A percentile compares a stretch with the other conserved stretches of the same genome.
Conservation (phyloP, 2,888 invertebrate species). For the Laspeyria flexula region DNA sequence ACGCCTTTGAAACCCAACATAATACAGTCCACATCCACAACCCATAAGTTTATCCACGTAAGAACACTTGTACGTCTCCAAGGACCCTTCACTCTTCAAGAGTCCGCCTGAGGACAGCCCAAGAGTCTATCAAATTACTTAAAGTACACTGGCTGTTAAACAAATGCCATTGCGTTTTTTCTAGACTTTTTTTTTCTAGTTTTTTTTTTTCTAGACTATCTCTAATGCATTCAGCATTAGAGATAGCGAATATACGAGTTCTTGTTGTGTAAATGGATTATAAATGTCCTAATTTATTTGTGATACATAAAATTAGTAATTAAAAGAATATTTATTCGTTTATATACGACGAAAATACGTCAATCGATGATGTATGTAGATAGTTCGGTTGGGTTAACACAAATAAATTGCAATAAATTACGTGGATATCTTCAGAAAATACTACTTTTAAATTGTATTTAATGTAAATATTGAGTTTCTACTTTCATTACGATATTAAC, state of each 20-base stretch:
- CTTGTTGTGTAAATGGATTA: too few relatives aligned
- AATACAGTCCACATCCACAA: neutral
- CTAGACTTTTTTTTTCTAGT: neutral
- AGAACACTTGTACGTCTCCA: slow-evolving; percentile 18
- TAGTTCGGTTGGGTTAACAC: too few relatives aligned
- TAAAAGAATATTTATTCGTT: too few relatives aligned
- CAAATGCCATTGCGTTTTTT: neutral
- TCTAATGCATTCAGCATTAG: neutral
- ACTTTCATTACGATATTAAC: too few relatives aligned
- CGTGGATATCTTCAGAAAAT: too few relatives aligned
- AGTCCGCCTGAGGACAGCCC: slow-evolving; percentile 19
- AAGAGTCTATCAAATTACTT: slow-evolving; percentile 45
- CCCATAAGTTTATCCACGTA: slow-evolving; percentile 29
- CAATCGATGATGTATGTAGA: too few relatives aligned
- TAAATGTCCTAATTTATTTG: too few relatives aligned
- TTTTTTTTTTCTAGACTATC: neutral
- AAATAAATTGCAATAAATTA: too few relatives aligned
- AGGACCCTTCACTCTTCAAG: slow-evolving; percentile 24
- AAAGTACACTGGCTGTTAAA: slow-evolving; percentile 16
- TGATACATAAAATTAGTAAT: too few relatives aligned
- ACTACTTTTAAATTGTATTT: too few relatives aligned
- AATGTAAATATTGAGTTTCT: too few relatives aligned
- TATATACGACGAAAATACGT: too few relatives aligned
- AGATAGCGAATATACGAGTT: neutral
- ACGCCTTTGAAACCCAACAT: neutral